Percentiles rank a stretch among this genome's conserved stretches.
Evolutionary conservation across 1,140 invertebrate genomes (phyloP).

Genomic region (Lepidurus packardi): DNA sequence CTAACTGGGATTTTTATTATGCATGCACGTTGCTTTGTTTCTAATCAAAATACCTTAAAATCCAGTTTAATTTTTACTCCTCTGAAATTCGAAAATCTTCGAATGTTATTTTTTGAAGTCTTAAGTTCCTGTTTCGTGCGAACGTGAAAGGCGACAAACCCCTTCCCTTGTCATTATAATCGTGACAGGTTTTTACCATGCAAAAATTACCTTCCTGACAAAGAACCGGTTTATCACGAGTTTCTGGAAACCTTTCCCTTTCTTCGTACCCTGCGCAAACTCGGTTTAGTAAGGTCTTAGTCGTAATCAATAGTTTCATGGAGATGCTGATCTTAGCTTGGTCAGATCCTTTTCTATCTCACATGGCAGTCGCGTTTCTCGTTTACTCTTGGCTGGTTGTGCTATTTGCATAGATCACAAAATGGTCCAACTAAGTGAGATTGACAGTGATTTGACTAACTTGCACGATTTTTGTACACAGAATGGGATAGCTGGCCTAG

Average conservation of each 20-base stretch:
- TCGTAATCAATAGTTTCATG: neutral
- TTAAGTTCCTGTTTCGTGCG: neutral
- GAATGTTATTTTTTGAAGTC: neutral
- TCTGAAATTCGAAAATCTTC: no score
- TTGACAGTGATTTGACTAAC: neutral
- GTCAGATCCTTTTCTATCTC: neutral
- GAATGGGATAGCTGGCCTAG: neutral
- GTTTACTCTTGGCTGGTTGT: neutral
- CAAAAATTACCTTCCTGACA: neutral
- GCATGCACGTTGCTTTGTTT: no score
- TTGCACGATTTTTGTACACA: neutral
- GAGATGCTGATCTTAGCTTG: neutral
- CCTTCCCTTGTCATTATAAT: neutral
- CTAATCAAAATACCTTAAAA: no score
- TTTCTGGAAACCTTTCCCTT: neutral
- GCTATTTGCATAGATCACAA: neutral
- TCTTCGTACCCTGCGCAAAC: neutral
- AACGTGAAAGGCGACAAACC: neutral
- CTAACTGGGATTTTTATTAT: no score
- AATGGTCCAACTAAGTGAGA: neutral
- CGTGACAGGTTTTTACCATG: neutral
- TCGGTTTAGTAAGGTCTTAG: neutral
- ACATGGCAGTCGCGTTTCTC: neutral
- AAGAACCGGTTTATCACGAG: constrained; percentile 1
- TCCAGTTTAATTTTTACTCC: no score